Base-by-base conservation (phyloP, 2,888 invertebrate species). In the Pandemis corylana region DNA sequence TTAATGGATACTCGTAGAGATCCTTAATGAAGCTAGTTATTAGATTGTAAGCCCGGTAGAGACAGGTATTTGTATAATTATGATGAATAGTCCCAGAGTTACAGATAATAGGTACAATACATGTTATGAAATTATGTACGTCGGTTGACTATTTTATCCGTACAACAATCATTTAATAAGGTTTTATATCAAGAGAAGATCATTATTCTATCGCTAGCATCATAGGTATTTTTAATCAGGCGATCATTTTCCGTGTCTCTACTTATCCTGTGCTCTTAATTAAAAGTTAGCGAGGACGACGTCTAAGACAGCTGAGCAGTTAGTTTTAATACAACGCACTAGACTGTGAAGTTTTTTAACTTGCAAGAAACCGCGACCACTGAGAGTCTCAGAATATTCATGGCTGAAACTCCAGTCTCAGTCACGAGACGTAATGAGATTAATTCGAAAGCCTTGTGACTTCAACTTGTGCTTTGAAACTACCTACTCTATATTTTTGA, bases 261-360 rank as follows among this genome's bases (percentile, higher is more conserved):
- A 10, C 59, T 28, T 20, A 28, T 10, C 7, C 46, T 4, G 12
- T 46, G 28, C 12, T 59, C 59, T 36, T 62, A 65, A 65, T 44
- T 65, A 65, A 65, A 41, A 42, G n/a, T 42, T 42, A 42, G 64
- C 44, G 20, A 41, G n/a, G 42, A 64, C 13, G 12, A 36, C 7
- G 44, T 41, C 12, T 20, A 12, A 68, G 63, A 66, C 56, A 13
- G 49, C n/a, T 66, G 66, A 42, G 53, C 56, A 46, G 53, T 56
- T 66, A 70, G 66, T 70, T 41, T 67, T 62, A 36, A 66, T 75
- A 66, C 62, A 75, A 70, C 61, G 51, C 62, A 62, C 74, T 15
- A 42, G 73, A 53, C 20, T 56, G 13, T 9, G 65, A 73, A 74
- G 66, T 75, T 70, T 74, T 74, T 62, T 75, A 75, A 75, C 66